Percentiles rank a stretch among this genome's conserved stretches.
phyloP scores from a whole-genome alignment of 2,797 vertebrate genomes.

The Chaunax sp. region DNA sequence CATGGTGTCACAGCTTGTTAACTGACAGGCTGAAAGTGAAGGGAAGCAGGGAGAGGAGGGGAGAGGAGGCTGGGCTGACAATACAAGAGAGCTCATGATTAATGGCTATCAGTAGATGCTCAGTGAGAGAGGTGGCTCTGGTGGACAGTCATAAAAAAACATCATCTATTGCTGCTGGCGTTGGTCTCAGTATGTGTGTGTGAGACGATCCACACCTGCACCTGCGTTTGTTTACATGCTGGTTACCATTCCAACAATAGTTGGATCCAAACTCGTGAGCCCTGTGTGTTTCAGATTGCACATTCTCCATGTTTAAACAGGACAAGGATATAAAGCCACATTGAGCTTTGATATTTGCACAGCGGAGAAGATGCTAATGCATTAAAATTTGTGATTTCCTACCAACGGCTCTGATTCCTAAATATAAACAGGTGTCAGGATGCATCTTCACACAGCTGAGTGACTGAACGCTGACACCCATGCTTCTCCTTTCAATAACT shows the following conservation, averaged over 20 bases:
- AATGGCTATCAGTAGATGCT: constrained; percentile 78
- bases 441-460: constrained; percentile 37
- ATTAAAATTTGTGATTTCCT: constrained; percentile 52
- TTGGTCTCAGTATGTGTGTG: constrained; percentile 28
- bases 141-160: constrained; percentile 65
- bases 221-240: constrained; percentile 29
- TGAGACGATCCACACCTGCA: constrained; percentile 35
- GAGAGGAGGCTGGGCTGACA: constrained; percentile 60
- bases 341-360: constrained; percentile 49
- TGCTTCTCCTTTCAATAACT: constrained; percentile 46
- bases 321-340: constrained; percentile 37
- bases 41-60: constrained; percentile 20
- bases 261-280: constrained; percentile 18
- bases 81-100: constrained; percentile 80
- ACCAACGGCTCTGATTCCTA: constrained; percentile 41
- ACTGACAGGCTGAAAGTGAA: constrained; percentile 75
- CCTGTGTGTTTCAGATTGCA: constrained; percentile 18
- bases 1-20: constrained; percentile 80
- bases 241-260: constrained; percentile 18
- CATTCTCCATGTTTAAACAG: constrained; percentile 34
- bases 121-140: constrained; percentile 63
- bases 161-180: constrained; percentile 57
- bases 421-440: constrained; percentile 59
- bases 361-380: constrained; percentile 55
- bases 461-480: constrained; percentile 53